Percentiles rank a stretch among this genome's conserved stretches.
These are phyloP conservation scores for Sminthurinus aureus DNA, from an alignment of 2,888 invertebrate species.

Conservation along the genomic window DNA sequence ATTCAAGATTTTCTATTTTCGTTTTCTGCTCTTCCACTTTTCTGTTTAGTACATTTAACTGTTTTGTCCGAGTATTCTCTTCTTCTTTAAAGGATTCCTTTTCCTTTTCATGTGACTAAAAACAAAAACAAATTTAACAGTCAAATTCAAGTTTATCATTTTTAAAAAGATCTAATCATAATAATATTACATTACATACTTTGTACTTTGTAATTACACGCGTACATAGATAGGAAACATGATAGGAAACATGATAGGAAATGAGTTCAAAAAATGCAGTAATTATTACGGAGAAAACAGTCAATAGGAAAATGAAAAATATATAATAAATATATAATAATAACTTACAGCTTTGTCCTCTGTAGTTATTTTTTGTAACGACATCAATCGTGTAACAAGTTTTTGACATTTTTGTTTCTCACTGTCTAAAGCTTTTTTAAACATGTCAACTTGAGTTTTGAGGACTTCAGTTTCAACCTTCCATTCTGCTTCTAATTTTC, in stretches of 20 bases:
- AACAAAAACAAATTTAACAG: neutral
- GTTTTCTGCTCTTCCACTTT: neutral
- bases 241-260: too few species aligned
- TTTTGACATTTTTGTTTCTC: slow-evolving; percentile 14
- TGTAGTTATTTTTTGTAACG: neutral
- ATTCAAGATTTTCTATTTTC: neutral
- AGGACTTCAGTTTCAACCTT: slow-evolving; percentile 45
- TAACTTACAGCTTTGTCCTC: neutral
- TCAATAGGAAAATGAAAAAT: neutral
- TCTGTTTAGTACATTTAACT: neutral
- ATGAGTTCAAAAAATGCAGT: too few species aligned
- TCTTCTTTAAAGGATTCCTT: neutral
- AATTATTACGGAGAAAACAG: too few species aligned
- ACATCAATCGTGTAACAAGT: neutral
- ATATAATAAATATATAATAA: neutral
- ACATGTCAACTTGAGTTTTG: slow-evolving; percentile 46
- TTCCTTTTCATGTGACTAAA: neutral
- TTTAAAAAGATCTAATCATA: too few species aligned
- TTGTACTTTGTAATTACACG: too few species aligned
- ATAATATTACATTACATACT: too few species aligned
- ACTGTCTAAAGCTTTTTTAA: slow-evolving; percentile 22
- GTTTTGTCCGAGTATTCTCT: neutral
- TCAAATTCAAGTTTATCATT: too few species aligned
- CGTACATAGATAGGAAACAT: too few species aligned
- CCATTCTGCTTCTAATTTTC: slow-evolving; percentile 42